Percentiles rank a stretch among this genome's conserved stretches.
phyloP scores from a whole-genome alignment of 2,888 invertebrate genomes.

The Rotaria macrura region DNA sequence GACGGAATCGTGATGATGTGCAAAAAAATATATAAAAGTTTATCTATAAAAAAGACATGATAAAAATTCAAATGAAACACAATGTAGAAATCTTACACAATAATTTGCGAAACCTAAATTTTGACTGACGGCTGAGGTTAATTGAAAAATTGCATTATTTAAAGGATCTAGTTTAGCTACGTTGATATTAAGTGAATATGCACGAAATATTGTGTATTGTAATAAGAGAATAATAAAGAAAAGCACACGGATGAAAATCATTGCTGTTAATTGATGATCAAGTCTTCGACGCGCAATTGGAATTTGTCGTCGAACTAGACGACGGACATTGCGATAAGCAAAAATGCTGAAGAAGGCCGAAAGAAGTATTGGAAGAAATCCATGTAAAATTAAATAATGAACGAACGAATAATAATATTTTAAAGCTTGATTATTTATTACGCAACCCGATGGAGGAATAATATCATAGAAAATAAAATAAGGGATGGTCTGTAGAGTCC shows the following conservation, averaged over 20 bases:
- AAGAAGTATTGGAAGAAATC: neutral
- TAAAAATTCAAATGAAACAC: no score
- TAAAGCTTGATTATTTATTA: no score
- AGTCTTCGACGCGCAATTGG: neutral
- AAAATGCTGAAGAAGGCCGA: neutral
- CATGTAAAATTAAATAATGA: neutral
- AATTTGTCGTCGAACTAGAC: neutral
- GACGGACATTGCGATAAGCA: neutral
- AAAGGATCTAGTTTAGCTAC: neutral
- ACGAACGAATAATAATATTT: neutral
- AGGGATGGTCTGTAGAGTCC: no score
- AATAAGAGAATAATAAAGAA: neutral
- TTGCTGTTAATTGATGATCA: neutral
- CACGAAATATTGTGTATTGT: neutral
- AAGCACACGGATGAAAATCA: neutral
- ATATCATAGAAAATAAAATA: no score
- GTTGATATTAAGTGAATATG: neutral
- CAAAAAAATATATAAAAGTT: no score
- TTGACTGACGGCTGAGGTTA: no score
- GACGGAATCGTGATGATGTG: no score
- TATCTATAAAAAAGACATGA: no score
- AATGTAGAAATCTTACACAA: no score
- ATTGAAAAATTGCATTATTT: neutral
- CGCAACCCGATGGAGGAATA: no score
- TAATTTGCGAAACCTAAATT: no score